Base-by-base conservation (phyloP, 2,888 invertebrate species). In the Sarcophaga carnaria region DNA sequence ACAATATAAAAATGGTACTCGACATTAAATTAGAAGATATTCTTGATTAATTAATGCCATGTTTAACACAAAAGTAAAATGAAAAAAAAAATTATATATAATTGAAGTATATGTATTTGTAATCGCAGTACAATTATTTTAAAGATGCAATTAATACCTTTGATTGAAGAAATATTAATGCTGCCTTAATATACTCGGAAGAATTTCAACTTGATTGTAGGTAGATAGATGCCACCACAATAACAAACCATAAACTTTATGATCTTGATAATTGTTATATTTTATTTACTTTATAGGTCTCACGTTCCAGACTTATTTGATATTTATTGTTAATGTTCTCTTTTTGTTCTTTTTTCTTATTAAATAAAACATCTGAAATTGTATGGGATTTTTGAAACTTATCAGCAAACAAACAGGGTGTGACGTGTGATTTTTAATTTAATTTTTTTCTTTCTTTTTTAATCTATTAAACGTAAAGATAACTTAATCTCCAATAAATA, bases 221-320 rank as follows among this genome's bases (percentile, higher is more conserved):
- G 49, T 49, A 49, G 49, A 37, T 49, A 49, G 49, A 37, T 8
- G 37, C 10, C 10, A 8, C 8, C 37, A 37, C 37, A 37, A 8
- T 67, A 45, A 45, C n/a, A 2, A 45, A 10, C 47, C 69, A 69
- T 69, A 20, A 47, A 69, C 14, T 69, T 47, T 69, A n/a, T 69
- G 10, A 54, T 11, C 17, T 69, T 69, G 8, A 37, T 47, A 66
- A 25, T 66, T 45, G 14, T 17, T 69, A 54, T 69, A 47, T 69
- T 47, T 47, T 54, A 54, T 17, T 25, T 66, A 76, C 66, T 66
- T 54, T 45, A 17, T 37, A 76, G 11, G 10, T 47, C 64, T 54
- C 66, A 76, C 54, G 76, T 66, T 10, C n/a, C 66, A 76, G 66
- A 66, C 63, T 27, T 63, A 17, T 75, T 54, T 54, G 17, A 12